Evolutionary conservation across 2,113 vertebrate species (phyloP).

Genomic region (Xyrauchen texanus): DNA sequence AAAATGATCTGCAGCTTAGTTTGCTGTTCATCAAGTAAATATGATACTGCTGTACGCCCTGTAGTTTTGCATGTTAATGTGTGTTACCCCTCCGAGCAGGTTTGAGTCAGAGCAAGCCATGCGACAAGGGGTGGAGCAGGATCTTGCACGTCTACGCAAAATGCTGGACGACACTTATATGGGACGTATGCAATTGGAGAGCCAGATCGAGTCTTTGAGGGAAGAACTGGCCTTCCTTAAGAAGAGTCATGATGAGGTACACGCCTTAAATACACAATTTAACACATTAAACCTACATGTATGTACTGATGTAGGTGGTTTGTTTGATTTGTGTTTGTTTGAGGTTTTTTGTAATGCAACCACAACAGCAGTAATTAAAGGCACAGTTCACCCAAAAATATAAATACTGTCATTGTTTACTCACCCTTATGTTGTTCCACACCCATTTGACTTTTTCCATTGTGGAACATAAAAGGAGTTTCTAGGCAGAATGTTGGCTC

Average conservation of each 20-base stretch:
- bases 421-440: no score
- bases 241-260: slow-evolving; percentile 82
- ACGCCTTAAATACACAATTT: not conserved
- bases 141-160: slow-evolving; percentile 73
- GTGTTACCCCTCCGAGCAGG: slow-evolving; percentile 53
- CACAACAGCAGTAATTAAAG: not conserved
- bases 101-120: slow-evolving; percentile 70
- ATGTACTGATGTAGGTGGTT: not conserved
- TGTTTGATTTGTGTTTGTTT: not conserved
- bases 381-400: no score
- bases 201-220: slow-evolving; percentile 77
- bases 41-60: not conserved
- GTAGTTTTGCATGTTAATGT: slow-evolving; percentile 6
- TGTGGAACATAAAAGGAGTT: no score
- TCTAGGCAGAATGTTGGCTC: no score
- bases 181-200: slow-evolving; percentile 71
- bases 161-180: slow-evolving; percentile 76
- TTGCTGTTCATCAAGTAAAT: not conserved
- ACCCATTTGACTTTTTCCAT: no score
- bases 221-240: slow-evolving; percentile 82
- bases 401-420: no score
- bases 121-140: slow-evolving; percentile 71
- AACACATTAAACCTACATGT: not conserved
- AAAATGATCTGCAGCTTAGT: no score
- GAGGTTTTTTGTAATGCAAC: no score